phyloP scores from a whole-genome alignment of 2,113 vertebrate genomes.

The Corythornis cristatus region DNA sequence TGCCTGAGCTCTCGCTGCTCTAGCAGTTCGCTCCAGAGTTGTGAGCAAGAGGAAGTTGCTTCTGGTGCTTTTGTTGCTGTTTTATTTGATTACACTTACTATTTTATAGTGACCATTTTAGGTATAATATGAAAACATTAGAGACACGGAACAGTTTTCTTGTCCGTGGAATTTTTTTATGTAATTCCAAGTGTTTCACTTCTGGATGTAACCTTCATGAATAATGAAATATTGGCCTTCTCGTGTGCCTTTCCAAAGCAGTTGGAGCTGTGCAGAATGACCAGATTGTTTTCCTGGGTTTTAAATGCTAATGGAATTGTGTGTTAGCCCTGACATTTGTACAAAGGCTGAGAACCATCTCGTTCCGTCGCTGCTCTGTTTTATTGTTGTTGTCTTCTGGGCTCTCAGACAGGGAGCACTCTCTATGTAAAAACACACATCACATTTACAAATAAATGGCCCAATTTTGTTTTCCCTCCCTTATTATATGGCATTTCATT shows the following conservation, averaged over 20 bases:
- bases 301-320: conserved; percentile 21
- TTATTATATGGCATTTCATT: background rate
- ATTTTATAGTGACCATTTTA: background rate
- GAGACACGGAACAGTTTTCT: background rate
- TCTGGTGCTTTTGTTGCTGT: background rate
- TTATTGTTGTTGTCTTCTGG: background rate
- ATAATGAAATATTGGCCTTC: conserved; percentile 12
- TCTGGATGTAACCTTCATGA: conserved; percentile 5
- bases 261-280: background rate
- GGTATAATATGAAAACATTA: background rate
- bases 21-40: background rate
- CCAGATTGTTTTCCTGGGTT: background rate
- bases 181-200: background rate
- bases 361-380: background rate
- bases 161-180: background rate
- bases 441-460: background rate
- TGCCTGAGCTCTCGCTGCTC: background rate
- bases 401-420: background rate
- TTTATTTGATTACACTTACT: background rate
- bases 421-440: background rate
- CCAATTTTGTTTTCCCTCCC: background rate
- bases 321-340: conserved; percentile 13
- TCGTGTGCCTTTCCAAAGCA: background rate
- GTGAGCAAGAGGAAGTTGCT: background rate
- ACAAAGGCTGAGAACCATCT: background rate